Evolutionary conservation across 2,888 invertebrate genomes (phyloP).

Genomic region (Tetrapedia diversipes): DNA sequence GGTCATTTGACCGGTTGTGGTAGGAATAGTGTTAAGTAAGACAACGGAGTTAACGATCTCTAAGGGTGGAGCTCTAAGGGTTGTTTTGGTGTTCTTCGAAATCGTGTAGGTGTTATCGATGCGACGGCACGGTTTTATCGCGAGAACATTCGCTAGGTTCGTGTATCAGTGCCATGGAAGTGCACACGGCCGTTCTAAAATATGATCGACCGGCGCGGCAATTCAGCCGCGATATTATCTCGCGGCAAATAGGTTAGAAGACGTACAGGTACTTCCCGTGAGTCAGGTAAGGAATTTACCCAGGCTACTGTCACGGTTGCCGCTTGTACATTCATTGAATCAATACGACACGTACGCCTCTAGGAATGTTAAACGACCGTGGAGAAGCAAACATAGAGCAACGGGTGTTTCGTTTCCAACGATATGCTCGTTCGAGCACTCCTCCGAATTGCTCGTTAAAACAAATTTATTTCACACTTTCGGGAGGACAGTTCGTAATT

Average conservation of each 20-base stretch:
- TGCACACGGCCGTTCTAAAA: slow-evolving; percentile 30
- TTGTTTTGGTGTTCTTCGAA: neutral
- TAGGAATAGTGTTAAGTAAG: too few species aligned
- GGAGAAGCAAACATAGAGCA: slow-evolving; percentile 51
- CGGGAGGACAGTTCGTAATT: too few species aligned
- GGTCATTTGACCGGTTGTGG: too few species aligned
- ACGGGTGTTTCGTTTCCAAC: slow-evolving; percentile 48
- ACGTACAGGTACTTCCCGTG: slow-evolving; percentile 73
- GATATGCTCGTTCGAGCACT: slow-evolving; percentile 26
- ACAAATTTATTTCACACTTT: slow-evolving; percentile 22
- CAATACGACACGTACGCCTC: slow-evolving; percentile 73
- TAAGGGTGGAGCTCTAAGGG: neutral
- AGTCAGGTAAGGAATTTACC: slow-evolving; percentile 75
- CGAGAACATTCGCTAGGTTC: slow-evolving; percentile 9
- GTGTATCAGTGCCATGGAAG: slow-evolving; percentile 38
- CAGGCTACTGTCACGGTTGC: slow-evolving; percentile 59
- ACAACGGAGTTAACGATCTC: neutral
- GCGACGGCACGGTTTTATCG: slow-evolving; percentile 35
- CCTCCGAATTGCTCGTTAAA: slow-evolving; percentile 33
- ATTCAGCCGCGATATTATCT: slow-evolving; percentile 61
- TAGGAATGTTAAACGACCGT: slow-evolving; percentile 69
- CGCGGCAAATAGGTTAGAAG: slow-evolving; percentile 57
- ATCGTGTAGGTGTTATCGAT: slow-evolving; percentile 31
- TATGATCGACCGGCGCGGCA: slow-evolving; percentile 45
- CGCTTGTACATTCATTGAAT: slow-evolving; percentile 66